Conservation (phyloP, 2,888 invertebrate species). For the Tipula vernalis region DNA sequence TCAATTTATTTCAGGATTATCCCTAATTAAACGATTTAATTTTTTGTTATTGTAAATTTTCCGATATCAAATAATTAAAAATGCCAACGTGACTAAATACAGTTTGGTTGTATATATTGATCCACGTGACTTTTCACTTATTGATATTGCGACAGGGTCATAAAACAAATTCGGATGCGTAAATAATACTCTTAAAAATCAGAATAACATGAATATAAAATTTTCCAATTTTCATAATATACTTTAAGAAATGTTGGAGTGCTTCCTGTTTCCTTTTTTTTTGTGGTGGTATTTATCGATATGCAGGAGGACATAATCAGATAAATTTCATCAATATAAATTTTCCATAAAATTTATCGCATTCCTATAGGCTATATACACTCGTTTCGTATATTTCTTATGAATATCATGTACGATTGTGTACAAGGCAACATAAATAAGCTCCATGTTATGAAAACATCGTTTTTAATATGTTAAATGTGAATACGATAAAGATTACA, state of each 20-base stretch:
- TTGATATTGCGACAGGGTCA: neutral
- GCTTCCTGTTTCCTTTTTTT: neutral
- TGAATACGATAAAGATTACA: neutral
- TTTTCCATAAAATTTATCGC: neutral
- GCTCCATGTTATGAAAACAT: neutral
- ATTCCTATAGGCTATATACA: neutral
- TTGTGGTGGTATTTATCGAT: neutral
- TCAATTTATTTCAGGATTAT: neutral
- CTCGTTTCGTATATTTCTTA: neutral
- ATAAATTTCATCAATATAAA: neutral
- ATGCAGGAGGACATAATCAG: neutral
- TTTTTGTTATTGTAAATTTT: neutral
- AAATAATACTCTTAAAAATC: neutral
- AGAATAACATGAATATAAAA: neutral
- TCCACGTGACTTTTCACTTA: neutral
- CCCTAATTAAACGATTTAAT: neutral
- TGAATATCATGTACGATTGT: neutral
- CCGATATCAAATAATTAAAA: neutral
- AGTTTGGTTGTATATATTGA: neutral
- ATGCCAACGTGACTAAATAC: neutral
- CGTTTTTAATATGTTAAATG: neutral
- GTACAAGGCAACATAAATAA: neutral
- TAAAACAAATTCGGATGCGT: neutral
- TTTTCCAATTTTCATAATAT: constrained; percentile 1
- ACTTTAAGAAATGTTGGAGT: neutral